Evolutionary conservation across 2,888 invertebrate genomes (phyloP), one percentile per base, ranked within the genome.

Genomic region (Phasia obesa): DNA sequence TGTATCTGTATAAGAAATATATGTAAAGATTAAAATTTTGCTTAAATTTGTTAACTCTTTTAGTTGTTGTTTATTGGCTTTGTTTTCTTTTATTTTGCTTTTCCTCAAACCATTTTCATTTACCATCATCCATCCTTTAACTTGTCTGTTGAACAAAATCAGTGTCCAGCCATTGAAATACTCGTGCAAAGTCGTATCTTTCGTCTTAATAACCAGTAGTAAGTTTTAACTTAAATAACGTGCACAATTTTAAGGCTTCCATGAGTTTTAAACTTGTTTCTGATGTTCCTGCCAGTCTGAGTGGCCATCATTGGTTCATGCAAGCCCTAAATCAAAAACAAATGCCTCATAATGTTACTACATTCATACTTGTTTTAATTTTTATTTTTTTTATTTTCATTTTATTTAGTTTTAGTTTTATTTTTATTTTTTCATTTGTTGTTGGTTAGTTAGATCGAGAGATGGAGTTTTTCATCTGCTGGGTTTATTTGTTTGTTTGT

Each of bases 211-310:
- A 84, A 81, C 80, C 84, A 80, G 84, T 80, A 84, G 79, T 84
- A 87, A 88, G 88, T 88, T 88, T 88, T 88, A 87, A 88, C 86
- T 87, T 88, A 87, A 87, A 86, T 86, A 88, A 88, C 88, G 87
- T 82, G 79, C 87, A 87, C 88, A 88, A 88, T 87, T 88, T 87
- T 86, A 85, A 87, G 85, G 89, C 89, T 88, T 87, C 88, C 88
- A 88, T 88, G 87, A 88, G 88, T 88, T 88, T 86, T 19, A 79
- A 67, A 74, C 73, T 60, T 78, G 49, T 65, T 79, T 71, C 62
- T 51, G 55, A 59, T 59, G 60, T 31, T 62, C 55, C 23, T 77
- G 38, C 27, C 42, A 23, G n/a, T 35, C 53, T 47, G 55, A 51
- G 27, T 64, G 55, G 44, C 47, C 74, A 55, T 64, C 74, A 74